Conservation (phyloP, 2,888 invertebrate genomes). For the Macaria notata region DNA sequence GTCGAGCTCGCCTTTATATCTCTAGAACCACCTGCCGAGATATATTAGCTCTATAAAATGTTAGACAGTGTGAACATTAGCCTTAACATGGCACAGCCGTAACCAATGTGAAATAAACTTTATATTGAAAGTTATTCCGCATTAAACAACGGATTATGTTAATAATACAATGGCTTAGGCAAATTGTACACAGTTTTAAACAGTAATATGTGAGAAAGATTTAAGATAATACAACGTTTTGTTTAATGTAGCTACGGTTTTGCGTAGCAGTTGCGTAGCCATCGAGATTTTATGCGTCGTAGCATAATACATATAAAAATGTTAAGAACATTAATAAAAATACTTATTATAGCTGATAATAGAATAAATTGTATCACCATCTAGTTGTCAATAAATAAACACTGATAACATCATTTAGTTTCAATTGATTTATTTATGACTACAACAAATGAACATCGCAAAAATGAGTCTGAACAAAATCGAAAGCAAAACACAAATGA, state of each 20-base stretch:
- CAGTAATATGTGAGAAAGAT: too few relatives aligned
- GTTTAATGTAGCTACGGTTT: background rate
- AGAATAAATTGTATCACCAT: too few relatives aligned
- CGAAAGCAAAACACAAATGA: slow-evolving; percentile 7
- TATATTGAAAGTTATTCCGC: slow-evolving; percentile 36
- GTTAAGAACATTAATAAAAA: too few relatives aligned
- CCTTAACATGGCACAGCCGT: slow-evolving; percentile 44
- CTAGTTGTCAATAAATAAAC: too few relatives aligned
- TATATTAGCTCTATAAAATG: slow-evolving; percentile 50
- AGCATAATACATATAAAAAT: too few relatives aligned
- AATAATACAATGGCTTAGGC: slow-evolving; percentile 1
- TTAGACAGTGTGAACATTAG: slow-evolving; percentile 44
- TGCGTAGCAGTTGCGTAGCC: too few relatives aligned
- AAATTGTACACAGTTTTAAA: background rate
- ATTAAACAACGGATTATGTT: slow-evolving; percentile 26
- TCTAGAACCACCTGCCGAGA: slow-evolving; percentile 15
- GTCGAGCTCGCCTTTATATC: slow-evolving; percentile 12
- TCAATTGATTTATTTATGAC: too few relatives aligned
- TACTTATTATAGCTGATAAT: too few relatives aligned
- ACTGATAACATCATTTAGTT: too few relatives aligned
- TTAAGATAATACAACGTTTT: too few relatives aligned
- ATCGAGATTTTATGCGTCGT: too few relatives aligned
- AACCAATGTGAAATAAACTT: slow-evolving; percentile 44
- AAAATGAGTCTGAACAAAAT: slow-evolving; percentile 2
- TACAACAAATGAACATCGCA: too few relatives aligned